These are phyloP conservation scores for Drosophila prolongata DNA, from an alignment of 2,888 invertebrate genomes.

Conservation along the genomic window DNA sequence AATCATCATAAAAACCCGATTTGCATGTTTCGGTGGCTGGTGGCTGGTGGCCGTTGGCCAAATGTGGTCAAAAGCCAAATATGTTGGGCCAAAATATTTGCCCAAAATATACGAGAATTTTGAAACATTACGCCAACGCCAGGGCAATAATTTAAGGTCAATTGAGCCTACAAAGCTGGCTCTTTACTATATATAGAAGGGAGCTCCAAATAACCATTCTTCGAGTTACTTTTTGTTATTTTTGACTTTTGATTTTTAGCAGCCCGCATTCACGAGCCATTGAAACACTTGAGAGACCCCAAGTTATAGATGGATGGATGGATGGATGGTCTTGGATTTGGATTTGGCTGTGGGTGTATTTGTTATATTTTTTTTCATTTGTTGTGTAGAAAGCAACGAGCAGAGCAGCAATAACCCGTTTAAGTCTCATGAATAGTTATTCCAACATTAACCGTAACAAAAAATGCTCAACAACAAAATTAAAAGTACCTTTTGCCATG, in stretches of 20 bases:
- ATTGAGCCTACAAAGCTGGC: conserved; percentile 52
- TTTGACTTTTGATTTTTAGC: conserved; percentile 7
- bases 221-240: conserved; percentile 10
- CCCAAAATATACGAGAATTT: conserved; percentile 30
- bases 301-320: conserved; percentile 9
- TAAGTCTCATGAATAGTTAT: conserved; percentile 43
- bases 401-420: conserved; percentile 31
- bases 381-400: conserved; percentile 26
- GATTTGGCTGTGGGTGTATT: conserved; percentile 37
- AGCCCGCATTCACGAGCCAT: conserved; percentile 27
- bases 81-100: conserved; percentile 19
- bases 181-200: conserved; percentile 37
- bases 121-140: conserved; percentile 51
- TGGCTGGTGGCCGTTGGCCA: conserved; percentile 3
- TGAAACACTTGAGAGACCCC: conserved; percentile 20
- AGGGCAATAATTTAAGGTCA: conserved; percentile 73
- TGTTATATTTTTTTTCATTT: conserved; percentile 18
- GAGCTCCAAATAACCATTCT: conserved; percentile 36
- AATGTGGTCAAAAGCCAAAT: conserved; percentile 40
- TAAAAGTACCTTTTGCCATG: conserved; percentile 34
- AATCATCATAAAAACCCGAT: conserved; percentile 29
- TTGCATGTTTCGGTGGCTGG: conserved; percentile 27
- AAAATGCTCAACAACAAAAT: conserved; percentile 30
- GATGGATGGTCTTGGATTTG: conserved; percentile 19
- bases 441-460: conserved; percentile 38